Base-by-base conservation (phyloP, 2,888 invertebrate genomes). In the Scaptodrosophila latifasciaeformis region DNA sequence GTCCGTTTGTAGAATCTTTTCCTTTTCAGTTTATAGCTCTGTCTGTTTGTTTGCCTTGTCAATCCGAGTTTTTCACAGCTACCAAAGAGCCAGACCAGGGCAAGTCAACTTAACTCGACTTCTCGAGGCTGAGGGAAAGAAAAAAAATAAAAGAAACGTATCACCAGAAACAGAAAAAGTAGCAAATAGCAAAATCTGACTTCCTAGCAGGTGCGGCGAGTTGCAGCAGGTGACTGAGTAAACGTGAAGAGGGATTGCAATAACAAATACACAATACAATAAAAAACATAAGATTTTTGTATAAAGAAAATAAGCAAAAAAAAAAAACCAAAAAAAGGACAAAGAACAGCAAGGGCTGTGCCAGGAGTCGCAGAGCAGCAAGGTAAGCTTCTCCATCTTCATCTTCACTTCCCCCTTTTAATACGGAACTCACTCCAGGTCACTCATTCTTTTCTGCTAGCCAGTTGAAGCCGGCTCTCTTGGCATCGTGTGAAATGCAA, bases 201-300 rank as follows among this genome's bases (percentile, higher is more conserved):
- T 49, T 43, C n/a, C n/a, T n/a, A n/a, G n/a, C n/a, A n/a, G n/a
- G n/a, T n/a, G n/a, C n/a, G n/a, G n/a, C n/a, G n/a, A n/a, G n/a
- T n/a, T n/a, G n/a, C n/a, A n/a, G n/a, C n/a, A n/a, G n/a, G n/a
- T n/a, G n/a, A n/a, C n/a, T n/a, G n/a, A n/a, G n/a, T n/a, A n/a
- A n/a, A n/a, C n/a, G n/a, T n/a, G n/a, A n/a, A n/a, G n/a, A n/a
- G n/a, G 50, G 46, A 40, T 42, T 21, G 59, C 53, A 57, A 61
- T 56, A 49, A 59, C 58, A 53, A 65, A 65, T 62, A 55, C 18
- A 17, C 27, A 29, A 51, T 66, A 65, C 37, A 62, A 48, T 54
- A 58, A 67, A 63, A 60, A 63, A 59, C 53, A 59, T 53, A 67
- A 77, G 65, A 65, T 43, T 57, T 50, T 37, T 45, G 62, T 54